Base-by-base conservation (phyloP, 2,888 invertebrate genomes). In the Ormia ochracea region DNA sequence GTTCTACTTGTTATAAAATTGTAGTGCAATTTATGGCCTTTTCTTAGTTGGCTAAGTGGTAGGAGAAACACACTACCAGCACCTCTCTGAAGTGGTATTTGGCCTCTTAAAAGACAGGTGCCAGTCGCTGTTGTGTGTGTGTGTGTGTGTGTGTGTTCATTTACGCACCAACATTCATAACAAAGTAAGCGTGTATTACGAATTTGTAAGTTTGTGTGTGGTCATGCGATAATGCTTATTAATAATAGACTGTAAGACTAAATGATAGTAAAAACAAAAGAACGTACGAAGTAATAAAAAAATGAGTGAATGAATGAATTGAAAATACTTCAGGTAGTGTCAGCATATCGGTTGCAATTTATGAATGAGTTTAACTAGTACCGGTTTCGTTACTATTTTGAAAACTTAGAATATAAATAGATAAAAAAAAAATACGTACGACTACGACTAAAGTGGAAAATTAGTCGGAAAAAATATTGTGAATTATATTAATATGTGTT, bases 351-450 rank as follows among this genome's bases (percentile, higher is more conserved):
- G 28, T 56, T 23, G 54, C n/a, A 66, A 75, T 72, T 79, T 79
- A 79, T 79, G 79, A 79, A 79, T 79, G 79, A 70, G 74, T 68
- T 48, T 73, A 48, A 48, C 48, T 33, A 73, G 78, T 78, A 78
- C 78, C 78, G 78, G 78, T 78, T 73, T 52, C 68, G 48, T 56
- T 66, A 61, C 66, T 61, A 59, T 66, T 54, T 66, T 7, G 4
- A 58, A 59, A 56, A 50, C 31, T 48, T 26, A 52, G 38, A 21
- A 52, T n/a, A 26, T 28, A 14, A 58, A 48, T 33, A 23, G 21
- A 45, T 19, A 56, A 56, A 2, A 7, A n/a, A 23, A 19, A 33
- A 54, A 12, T 0, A 17, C 3, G 4, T 19, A 54, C 21, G 17
- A 7, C 26, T 38, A 41, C 48, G 7, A 48, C 19, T 48, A 48